Base-by-base conservation (phyloP, 1,140 invertebrate species). In the Macrotrachela quadricornifera region DNA sequence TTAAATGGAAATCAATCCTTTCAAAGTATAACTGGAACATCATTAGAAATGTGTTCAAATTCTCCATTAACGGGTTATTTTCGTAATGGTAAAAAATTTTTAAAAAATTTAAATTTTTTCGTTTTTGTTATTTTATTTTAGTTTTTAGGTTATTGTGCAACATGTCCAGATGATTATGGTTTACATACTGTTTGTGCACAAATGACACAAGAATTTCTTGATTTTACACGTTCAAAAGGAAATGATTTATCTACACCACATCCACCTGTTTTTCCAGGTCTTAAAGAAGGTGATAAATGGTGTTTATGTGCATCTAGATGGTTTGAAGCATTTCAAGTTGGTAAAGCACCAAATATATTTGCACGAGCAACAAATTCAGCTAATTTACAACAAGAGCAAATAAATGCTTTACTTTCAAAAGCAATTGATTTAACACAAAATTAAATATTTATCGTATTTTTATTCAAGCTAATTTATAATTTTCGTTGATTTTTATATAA, bases 211-310 rank as follows among this genome's bases (percentile, higher is more conserved):
- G 38, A 53, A 21, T 53, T 53, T 18, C 44, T 53, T 14, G 21
- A 53, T 30, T 53, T 46, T 47, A 53, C 51, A 11, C 46, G 46
- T 21, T n/a, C 38, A 4, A 41, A 42, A 47, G 51, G 51, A 53
- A 53, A 53, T 40, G 51, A 53, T 43, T 40, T 53, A 17, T 43
- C 21, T 36, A 47, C 51, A 12, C 51, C 51, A 37, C 36, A 46
- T 46, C 36, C 45, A 8, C 40, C 21, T 18, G 2, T 6, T 4
- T 53, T 53, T 41, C 51, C 51, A n/a, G 51, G 51, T 37, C 18
- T 53, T 11, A 47, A 47, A 48, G 10, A 18, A 16, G 51, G 51
- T 13, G 51, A 53, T 17, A 46, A 53, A 11, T 53, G 51, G 51
- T 53, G 51, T 11, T 18, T 53, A 13, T 53, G 51, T 48, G 51